Conservation (phyloP, 2,888 invertebrate genomes). For the Mesopsocus fuscifrons region DNA sequence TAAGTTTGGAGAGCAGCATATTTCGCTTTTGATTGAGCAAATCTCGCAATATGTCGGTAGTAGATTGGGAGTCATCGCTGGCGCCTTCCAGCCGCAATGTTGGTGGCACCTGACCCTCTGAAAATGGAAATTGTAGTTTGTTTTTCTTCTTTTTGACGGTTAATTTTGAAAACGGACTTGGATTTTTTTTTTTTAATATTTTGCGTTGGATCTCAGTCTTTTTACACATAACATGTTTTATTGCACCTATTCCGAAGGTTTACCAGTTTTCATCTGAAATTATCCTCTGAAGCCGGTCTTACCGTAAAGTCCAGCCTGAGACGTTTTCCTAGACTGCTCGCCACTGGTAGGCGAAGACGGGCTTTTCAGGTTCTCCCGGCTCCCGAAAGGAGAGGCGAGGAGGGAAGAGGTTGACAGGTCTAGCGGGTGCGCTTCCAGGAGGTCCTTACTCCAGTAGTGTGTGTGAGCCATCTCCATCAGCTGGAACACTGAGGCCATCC, state of each 20-base stretch:
- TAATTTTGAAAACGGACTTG: too few species aligned
- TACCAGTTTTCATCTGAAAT: too few species aligned
- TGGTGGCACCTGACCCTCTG: slow-evolving; percentile 40
- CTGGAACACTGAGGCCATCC: slow-evolving; percentile 94
- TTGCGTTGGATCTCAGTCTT: too few species aligned
- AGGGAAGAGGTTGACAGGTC: slow-evolving; percentile 14
- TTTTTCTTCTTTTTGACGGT: too few species aligned
- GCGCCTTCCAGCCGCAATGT: slow-evolving; percentile 6
- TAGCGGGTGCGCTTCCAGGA: slow-evolving; percentile 30
- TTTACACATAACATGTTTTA: too few species aligned
- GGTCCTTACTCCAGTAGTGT: slow-evolving; percentile 87
- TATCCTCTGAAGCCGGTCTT: too few species aligned
- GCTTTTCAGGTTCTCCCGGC: slow-evolving; percentile 45
- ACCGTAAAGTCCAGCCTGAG: slow-evolving; percentile 35
- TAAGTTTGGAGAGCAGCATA: slow-evolving; percentile 64
- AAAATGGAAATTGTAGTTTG: slow-evolving; percentile 22
- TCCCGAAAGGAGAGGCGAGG: slow-evolving; percentile 39
- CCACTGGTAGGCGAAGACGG: slow-evolving; percentile 37
- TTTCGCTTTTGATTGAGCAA: slow-evolving; percentile 85
- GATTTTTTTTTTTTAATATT: too few species aligned
- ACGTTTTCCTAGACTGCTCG: slow-evolving; percentile 41
- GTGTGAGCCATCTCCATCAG: slow-evolving; percentile 97
- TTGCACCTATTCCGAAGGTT: too few species aligned
- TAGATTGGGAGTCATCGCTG: slow-evolving; percentile 39
- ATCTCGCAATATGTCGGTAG: slow-evolving; percentile 84